These are phyloP conservation scores for Macropus fuliginosus DNA, from an alignment of 2,797 vertebrate species.

Conservation along the genomic window DNA sequence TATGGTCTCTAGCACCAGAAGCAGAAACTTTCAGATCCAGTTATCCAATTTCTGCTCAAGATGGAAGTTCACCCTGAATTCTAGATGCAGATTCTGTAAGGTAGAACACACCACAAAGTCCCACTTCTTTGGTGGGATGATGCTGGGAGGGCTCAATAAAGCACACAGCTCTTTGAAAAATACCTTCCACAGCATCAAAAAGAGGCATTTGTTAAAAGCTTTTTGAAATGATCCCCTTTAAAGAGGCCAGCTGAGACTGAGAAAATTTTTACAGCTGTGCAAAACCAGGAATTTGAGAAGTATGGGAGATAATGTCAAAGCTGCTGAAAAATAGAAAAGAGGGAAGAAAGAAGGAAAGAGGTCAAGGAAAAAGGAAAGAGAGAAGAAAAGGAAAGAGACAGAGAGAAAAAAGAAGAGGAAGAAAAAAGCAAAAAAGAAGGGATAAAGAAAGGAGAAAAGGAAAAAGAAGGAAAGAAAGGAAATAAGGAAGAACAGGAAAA, in stretches of 20 bases:
- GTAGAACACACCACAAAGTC: constrained; percentile 47
- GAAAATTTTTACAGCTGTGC: constrained; percentile 75
- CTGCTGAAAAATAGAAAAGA: constrained; percentile 68
- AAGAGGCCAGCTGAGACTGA: constrained; percentile 44
- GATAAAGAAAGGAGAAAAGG: neutral
- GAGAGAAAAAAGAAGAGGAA: neutral
- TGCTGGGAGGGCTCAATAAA: constrained; percentile 47
- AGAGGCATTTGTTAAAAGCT: constrained; percentile 53
- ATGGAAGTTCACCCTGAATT: constrained; percentile 68
- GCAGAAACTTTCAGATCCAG: constrained; percentile 70
- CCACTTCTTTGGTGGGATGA: constrained; percentile 66
- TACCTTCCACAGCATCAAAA: constrained; percentile 12
- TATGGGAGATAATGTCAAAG: constrained; percentile 73
- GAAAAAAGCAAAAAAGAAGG: neutral
- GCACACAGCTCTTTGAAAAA: constrained; percentile 45
- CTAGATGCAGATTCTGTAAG: constrained; percentile 71
- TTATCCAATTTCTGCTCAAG: constrained; percentile 68
- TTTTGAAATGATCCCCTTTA: constrained; percentile 47
- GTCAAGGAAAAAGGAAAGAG: neutral
- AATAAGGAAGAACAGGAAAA: neutral
- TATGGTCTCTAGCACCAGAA: constrained; percentile 76
- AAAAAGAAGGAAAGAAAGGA: neutral
- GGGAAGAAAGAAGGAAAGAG: constrained; percentile 8
- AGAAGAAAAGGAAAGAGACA: neutral
- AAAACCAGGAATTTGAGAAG: constrained; percentile 78